Conservation (phyloP, 1,140 invertebrate species). For the Drosophila guanche region DNA sequence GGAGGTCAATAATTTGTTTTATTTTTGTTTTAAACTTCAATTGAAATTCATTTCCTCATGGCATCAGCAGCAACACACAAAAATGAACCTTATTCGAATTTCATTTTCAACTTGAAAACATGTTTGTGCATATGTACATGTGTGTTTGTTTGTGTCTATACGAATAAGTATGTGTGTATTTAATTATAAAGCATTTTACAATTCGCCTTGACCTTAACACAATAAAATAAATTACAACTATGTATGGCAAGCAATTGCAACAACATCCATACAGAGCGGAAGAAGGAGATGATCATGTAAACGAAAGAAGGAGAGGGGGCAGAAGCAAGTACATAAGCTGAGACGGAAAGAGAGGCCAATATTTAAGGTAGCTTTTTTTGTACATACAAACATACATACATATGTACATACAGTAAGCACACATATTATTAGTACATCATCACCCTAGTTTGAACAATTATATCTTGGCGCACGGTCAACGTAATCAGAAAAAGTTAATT, state of each 20-base stretch:
- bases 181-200: constrained; percentile 72
- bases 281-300: background rate
- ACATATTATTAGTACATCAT: no score
- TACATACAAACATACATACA: constrained; percentile 12
- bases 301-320: no score
- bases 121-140: constrained; percentile 18
- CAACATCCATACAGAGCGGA: constrained; percentile 8
- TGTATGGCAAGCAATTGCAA: constrained; percentile 51
- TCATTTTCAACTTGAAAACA: constrained; percentile 40
- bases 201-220: constrained; percentile 80
- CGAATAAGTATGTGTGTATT: constrained; percentile 14
- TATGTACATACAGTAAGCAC: no score
- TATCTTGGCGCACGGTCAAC: no score
- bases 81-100: constrained; percentile 47
- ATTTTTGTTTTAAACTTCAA: constrained; percentile 46
- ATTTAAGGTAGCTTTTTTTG: no score
- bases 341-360: no score
- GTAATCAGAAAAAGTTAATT: no score
- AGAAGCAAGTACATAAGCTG: no score
- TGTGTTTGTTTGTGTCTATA: constrained; percentile 7
- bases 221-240: constrained; percentile 79
- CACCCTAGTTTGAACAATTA: no score
- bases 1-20: constrained; percentile 55
- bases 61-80: constrained; percentile 29
- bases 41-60: constrained; percentile 75